Evolutionary conservation across 2,113 vertebrate genomes (phyloP), one percentile per base, ranked within the genome.

Genomic region (Xiphophorus couchianus): DNA sequence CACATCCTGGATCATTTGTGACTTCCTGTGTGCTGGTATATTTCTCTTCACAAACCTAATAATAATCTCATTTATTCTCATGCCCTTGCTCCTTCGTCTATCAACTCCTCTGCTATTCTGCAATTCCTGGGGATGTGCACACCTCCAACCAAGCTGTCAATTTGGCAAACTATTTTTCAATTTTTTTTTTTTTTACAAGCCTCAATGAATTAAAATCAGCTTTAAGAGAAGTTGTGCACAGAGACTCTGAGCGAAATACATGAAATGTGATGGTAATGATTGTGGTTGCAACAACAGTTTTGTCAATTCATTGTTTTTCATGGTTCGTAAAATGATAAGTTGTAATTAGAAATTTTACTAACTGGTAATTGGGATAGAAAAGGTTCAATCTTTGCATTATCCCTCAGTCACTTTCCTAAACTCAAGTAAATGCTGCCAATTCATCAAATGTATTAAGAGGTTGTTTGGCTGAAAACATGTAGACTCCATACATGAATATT

Each of bases 91-190:
- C n/a, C 72, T 58, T 31, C n/a, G 44, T 74, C 63, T 74, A 66
- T 33, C 72, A 66, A 44, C 63, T 74, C 63, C 44, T 27, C 42
- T 58, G 30, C 39, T 51, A 29, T 66, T 74, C 28, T 74, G 12
- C 33, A 30, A 12, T 65, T 64, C 31, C 31, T 15, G 13, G 35
- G 48, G 48, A 66, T 28, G 13, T 66, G 25, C 73, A 65, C 72
- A 66, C 72, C 73, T 58, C 63, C 63, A 29, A n/a, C 44, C 73
- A 74, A 74, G 73, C 73, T 74, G 72, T 54, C 66, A 25, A 33
- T 74, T 66, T 74, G 62, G 44, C 44, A 66, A 35, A 58, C 72
- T 13, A 48, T 30, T 17, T 73, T 29, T 66, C 28, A 44, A 48
- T 14, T 63, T 51, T 35, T 28, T 51, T 35, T 28, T 3, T 37